Conservation (phyloP, 2,797 vertebrate genomes). For the Argentina silus region DNA sequence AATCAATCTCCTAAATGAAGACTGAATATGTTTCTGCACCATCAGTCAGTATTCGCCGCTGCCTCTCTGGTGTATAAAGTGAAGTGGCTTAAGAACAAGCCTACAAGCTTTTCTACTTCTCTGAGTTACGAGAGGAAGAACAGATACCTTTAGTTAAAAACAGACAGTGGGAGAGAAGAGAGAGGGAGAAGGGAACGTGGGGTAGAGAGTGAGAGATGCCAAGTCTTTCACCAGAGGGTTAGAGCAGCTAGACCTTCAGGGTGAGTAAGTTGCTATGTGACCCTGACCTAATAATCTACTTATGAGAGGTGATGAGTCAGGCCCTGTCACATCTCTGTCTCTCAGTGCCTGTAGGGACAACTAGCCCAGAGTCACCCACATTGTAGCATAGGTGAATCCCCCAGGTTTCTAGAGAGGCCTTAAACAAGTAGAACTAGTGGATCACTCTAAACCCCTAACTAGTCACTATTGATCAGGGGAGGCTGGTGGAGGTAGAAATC, state of each 20-base stretch:
- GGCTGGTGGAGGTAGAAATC: too few species aligned
- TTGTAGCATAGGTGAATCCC: background rate
- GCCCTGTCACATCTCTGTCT: slow-evolving; percentile 30
- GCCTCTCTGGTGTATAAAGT: slow-evolving; percentile 22
- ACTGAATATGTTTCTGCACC: slow-evolving; percentile 42
- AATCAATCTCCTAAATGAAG: slow-evolving; percentile 62
- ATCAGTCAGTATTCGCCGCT: slow-evolving; percentile 35
- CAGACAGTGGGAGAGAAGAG: background rate
- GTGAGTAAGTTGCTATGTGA: slow-evolving; percentile 31
- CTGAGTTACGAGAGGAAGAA: slow-evolving; percentile 35
- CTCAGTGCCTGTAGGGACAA: slow-evolving; percentile 26
- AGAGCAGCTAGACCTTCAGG: background rate
- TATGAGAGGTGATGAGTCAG: slow-evolving; percentile 42
- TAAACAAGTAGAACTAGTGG: too few species aligned
- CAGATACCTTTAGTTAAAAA: slow-evolving; percentile 32
- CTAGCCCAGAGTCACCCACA: slow-evolving; percentile 44
- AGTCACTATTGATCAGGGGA: too few species aligned
- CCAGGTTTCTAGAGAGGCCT: background rate
- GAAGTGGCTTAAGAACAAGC: slow-evolving; percentile 23
- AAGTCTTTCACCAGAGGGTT: slow-evolving; percentile 20
- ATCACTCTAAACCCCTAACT: too few species aligned
- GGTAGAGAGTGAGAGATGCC: background rate
- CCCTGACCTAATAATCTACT: slow-evolving; percentile 59
- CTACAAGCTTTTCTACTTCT: slow-evolving; percentile 26
- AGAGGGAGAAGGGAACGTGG: background rate